A percentile compares a stretch with the other conserved stretches of the same genome.
phyloP scores from a whole-genome alignment of 2,797 vertebrate genomes.

The Buphagus erythrorhynchus region DNA sequence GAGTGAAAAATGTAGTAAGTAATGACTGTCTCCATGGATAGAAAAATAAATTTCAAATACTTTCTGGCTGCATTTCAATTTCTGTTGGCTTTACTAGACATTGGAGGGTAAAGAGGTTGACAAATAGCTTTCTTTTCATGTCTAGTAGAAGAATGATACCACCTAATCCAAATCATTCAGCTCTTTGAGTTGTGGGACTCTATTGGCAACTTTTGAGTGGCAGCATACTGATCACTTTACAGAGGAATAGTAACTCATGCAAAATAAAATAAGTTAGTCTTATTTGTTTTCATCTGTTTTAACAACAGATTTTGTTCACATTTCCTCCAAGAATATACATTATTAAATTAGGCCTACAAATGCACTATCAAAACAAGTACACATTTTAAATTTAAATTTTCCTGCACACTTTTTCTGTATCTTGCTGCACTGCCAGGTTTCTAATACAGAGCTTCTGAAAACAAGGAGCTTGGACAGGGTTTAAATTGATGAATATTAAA shows the following conservation, averaged over 20 bases:
- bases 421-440: background rate
- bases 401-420: background rate
- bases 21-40: background rate
- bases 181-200: background rate
- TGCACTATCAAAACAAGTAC: background rate
- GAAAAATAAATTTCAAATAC: background rate
- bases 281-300: background rate
- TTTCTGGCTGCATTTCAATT: background rate
- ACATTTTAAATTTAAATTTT: background rate
- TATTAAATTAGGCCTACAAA: background rate
- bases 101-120: background rate
- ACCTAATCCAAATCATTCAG: background rate
- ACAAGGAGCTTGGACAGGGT: background rate
- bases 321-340: background rate
- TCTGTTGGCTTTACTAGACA: background rate
- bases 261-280: background rate
- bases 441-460: background rate
- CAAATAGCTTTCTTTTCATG: background rate
- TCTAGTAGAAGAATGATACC: background rate
- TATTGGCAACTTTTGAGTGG: background rate
- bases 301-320: background rate
- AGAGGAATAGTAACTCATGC: background rate
- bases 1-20: background rate
- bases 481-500: background rate
- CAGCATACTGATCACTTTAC: background rate